Evolutionary conservation across 1,140 invertebrate genomes (phyloP).

Genomic region (Hycleus cichorii): DNA sequence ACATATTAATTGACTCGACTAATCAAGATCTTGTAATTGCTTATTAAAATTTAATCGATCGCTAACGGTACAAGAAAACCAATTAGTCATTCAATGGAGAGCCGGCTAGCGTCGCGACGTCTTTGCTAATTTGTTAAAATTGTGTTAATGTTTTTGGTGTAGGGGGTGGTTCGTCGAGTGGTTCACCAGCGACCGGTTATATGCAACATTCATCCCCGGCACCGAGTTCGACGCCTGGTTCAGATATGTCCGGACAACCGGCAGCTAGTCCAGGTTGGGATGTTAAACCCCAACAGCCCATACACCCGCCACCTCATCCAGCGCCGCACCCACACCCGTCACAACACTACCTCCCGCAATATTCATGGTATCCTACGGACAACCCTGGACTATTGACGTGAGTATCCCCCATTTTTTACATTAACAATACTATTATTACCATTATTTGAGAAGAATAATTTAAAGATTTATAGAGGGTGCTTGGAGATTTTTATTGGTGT

Average conservation of each 20-base stretch:
- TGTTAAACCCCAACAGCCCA: slow-evolving; percentile 38
- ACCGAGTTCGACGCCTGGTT: slow-evolving; percentile 40
- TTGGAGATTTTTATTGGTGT: too few relatives aligned
- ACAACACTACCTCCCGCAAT: slow-evolving; percentile 57
- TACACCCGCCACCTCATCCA: slow-evolving; percentile 45
- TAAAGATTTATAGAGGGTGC: too few relatives aligned
- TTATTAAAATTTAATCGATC: too few relatives aligned
- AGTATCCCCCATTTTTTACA: slow-evolving; percentile 35
- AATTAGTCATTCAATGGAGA: too few relatives aligned
- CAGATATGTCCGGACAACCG: slow-evolving; percentile 39
- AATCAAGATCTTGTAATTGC: too few relatives aligned
- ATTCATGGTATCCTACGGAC: slow-evolving; percentile 63
- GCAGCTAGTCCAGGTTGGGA: slow-evolving; percentile 37
- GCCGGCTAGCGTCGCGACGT: too few relatives aligned
- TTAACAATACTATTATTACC: too few relatives aligned
- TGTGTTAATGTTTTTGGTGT: slow-evolving; percentile 15
- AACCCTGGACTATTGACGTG: slow-evolving; percentile 64
- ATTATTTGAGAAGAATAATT: too few relatives aligned
- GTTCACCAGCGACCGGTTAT: slow-evolving; percentile 38
- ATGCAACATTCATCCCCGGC: slow-evolving; percentile 40
- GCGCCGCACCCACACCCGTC: slow-evolving; percentile 41
- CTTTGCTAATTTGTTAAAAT: neutral
- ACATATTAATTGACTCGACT: too few relatives aligned
- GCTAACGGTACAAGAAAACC: too few relatives aligned
- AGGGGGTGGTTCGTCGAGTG: slow-evolving; percentile 39